phyloP scores from a whole-genome alignment of 1,140 invertebrate species.

The Camponotus floridanus region DNA sequence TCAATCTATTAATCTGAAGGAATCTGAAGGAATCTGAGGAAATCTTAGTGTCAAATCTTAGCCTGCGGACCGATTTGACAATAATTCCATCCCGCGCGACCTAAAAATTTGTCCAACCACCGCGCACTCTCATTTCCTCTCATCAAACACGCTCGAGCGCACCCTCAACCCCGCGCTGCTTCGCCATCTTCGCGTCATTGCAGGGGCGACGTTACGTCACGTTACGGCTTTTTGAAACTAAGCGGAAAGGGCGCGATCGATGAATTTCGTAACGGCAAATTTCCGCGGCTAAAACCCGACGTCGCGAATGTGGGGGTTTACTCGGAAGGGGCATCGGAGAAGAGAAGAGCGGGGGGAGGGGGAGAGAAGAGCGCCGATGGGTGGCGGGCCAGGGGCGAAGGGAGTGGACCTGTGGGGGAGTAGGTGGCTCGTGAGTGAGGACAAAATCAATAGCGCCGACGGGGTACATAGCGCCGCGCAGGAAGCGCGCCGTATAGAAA shows the following conservation, averaged over 20 bases:
- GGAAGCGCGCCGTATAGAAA: constrained; percentile 74
- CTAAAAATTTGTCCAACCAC: not conserved
- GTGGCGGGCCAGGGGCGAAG: constrained; percentile 58
- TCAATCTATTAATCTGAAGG: not conserved
- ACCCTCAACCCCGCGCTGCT: not conserved
- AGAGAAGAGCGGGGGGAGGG: not conserved
- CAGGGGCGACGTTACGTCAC: not conserved
- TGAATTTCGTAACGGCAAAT: constrained; percentile 77
- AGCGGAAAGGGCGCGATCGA: constrained; percentile 70
- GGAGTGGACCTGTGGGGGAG: constrained; percentile 54
- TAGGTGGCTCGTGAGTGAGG: constrained; percentile 74
- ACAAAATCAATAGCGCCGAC: constrained; percentile 77
- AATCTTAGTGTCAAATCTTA: too few species aligned
- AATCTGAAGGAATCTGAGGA: not conserved
- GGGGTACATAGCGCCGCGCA: constrained; percentile 73
- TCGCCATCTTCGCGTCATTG: constrained; percentile 4
- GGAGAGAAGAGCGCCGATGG: constrained; percentile 37
- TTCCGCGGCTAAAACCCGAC: constrained; percentile 72
- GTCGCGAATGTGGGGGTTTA: constrained; percentile 45
- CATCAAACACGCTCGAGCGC: not conserved
- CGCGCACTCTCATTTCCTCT: not conserved
- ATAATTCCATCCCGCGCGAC: not conserved
- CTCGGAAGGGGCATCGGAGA: constrained; percentile 12
- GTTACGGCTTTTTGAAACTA: constrained; percentile 38
- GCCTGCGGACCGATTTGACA: not conserved